phyloP scores from a whole-genome alignment of 2,797 vertebrate genomes.

The Acanthurus tractus region DNA sequence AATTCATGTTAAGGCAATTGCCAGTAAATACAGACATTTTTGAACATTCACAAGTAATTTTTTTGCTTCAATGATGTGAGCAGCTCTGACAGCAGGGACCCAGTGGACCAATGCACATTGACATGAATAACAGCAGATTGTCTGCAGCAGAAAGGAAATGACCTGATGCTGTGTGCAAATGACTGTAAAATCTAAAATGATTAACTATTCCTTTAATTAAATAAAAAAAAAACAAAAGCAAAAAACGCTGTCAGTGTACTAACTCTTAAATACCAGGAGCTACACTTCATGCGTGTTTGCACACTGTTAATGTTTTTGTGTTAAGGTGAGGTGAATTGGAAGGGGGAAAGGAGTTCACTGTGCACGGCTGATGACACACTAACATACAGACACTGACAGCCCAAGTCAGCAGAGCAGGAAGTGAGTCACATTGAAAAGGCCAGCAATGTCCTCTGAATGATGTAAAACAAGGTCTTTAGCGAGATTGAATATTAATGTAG shows the following conservation, averaged over 20 bases:
- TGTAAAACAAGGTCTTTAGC: conserved; percentile 6
- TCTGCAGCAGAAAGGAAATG: too few species aligned
- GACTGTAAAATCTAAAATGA: too few species aligned
- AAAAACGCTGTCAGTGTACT: neutral
- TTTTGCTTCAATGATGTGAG: too few species aligned
- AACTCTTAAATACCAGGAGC: neutral
- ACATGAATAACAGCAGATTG: too few species aligned
- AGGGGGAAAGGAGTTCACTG: conserved; percentile 12
- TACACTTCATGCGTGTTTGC: neutral
- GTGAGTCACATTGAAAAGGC: conserved; percentile 39
- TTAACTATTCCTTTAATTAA: too few species aligned
- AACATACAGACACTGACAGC: conserved; percentile 31
- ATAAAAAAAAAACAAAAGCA: too few species aligned
- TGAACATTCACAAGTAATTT: too few species aligned
- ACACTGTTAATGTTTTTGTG: neutral
- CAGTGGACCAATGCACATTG: too few species aligned
- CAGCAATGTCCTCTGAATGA: conserved; percentile 19
- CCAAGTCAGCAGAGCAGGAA: conserved; percentile 26
- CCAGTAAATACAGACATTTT: too few species aligned
- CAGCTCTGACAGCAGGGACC: too few species aligned
- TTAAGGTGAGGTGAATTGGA: conserved; percentile 26
- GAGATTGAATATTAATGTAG: conserved; percentile 12
- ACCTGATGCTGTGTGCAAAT: too few species aligned
- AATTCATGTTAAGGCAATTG: too few species aligned
- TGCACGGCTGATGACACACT: conserved; percentile 20